Conservation (phyloP, 2,888 invertebrate species). For the Xestobium rufovillosum region DNA sequence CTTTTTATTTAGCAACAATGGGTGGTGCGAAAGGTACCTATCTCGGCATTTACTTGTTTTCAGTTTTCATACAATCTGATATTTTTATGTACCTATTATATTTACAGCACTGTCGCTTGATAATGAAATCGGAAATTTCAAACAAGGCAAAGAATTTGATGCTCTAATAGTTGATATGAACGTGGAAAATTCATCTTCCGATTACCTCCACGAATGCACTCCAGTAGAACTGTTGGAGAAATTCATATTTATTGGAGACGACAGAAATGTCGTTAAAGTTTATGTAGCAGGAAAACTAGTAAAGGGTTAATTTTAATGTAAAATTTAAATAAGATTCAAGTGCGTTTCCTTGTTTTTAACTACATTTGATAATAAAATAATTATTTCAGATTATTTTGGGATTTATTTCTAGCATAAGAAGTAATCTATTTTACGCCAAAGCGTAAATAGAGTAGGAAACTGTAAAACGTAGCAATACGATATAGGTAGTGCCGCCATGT, state of each 20-base stretch:
- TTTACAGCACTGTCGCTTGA: conserved; percentile 64
- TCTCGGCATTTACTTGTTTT: conserved; percentile 6
- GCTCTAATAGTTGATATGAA: conserved; percentile 70
- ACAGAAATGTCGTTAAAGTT: conserved; percentile 70
- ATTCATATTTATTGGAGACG: conserved; percentile 74
- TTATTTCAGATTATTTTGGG: not conserved
- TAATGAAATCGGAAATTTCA: conserved; percentile 71
- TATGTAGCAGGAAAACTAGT: conserved; percentile 65
- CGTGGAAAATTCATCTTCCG: conserved; percentile 43
- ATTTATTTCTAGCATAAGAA: too few species aligned
- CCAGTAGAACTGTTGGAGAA: conserved; percentile 61
- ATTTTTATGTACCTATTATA: not conserved
- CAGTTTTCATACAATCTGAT: conserved; percentile 9
- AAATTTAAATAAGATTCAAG: too few species aligned
- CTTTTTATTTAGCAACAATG: conserved; percentile 75
- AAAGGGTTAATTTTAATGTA: conserved; percentile 32
- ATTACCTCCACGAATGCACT: conserved; percentile 47
- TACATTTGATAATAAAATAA: conserved; percentile 2
- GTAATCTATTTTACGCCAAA: too few species aligned
- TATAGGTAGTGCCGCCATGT: too few species aligned
- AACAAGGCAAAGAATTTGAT: conserved; percentile 78
- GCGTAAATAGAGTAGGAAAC: too few species aligned
- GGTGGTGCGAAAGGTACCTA: conserved; percentile 71
- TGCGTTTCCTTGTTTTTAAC: too few species aligned
- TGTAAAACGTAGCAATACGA: too few species aligned